Evolutionary conservation across 2,797 vertebrate species (phyloP).

Genomic region (Pangasius krempfi): DNA sequence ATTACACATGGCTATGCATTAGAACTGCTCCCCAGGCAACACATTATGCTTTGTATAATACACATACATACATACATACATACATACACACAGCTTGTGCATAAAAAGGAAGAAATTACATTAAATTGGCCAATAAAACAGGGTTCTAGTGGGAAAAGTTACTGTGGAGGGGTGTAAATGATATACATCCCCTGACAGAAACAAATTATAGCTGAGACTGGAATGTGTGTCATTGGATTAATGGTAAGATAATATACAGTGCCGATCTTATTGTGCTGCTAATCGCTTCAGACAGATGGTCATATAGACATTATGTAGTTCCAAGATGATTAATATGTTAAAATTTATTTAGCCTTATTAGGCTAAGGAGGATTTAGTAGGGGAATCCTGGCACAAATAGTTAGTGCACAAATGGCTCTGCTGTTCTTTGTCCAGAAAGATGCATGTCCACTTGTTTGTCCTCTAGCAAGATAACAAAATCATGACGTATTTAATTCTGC

Average conservation of each 20-base stretch:
- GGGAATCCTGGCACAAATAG: not conserved
- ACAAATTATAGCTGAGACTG: conserved; percentile 61
- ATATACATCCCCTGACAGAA: conserved; percentile 35
- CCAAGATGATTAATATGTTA: not conserved
- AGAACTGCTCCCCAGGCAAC: conserved; percentile 43
- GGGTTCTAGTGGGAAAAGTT: not conserved
- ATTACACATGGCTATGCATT: conserved; percentile 56
- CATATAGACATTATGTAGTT: not conserved
- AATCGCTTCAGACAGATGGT: not conserved
- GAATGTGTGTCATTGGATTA: conserved; percentile 67
- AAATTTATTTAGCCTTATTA: not conserved
- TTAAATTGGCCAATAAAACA: not conserved
- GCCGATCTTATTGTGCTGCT: conserved; percentile 58
- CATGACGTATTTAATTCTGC: not conserved
- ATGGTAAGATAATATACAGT: conserved; percentile 66
- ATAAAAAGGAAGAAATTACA: not conserved
- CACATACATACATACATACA: no score
- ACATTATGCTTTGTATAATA: not conserved
- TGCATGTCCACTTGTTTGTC: not conserved
- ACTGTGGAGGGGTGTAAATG: not conserved
- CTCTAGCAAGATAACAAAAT: not conserved
- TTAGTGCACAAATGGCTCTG: not conserved
- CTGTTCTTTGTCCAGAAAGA: not conserved
- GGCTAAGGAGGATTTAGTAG: not conserved
- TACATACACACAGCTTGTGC: no score